These are phyloP conservation scores for Drosophila heteroneura DNA, from an alignment of 2,888 invertebrate species.

Conservation along the genomic window DNA sequence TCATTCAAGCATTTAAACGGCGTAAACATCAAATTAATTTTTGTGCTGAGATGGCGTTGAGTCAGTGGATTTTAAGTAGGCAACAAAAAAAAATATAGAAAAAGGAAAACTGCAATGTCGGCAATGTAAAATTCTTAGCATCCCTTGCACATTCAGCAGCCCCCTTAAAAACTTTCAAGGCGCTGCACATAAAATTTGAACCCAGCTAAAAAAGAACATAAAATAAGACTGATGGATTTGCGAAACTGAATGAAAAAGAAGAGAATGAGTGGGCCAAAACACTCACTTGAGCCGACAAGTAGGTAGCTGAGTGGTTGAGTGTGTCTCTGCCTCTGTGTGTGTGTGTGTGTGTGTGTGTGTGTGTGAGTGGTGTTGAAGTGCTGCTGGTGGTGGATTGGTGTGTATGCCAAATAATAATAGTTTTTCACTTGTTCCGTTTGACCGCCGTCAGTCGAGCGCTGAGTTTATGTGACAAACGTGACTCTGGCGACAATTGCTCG, in stretches of 20 bases:
- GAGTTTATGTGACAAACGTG: constrained; percentile 82
- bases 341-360: constrained; percentile 7
- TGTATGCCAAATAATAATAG: constrained; percentile 77
- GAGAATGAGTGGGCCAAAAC: constrained; percentile 28
- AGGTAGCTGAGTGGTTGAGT: constrained; percentile 47
- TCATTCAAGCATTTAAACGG: constrained; percentile 24
- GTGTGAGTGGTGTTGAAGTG: constrained; percentile 19
- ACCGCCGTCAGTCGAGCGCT: constrained; percentile 74
- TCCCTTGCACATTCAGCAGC: constrained; percentile 7
- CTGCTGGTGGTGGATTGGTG: constrained; percentile 24
- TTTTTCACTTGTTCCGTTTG: constrained; percentile 80
- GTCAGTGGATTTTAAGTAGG: constrained; percentile 14
- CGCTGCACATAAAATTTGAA: constrained; percentile 65
- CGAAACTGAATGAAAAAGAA: constrained; percentile 50
- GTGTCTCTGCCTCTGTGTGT: constrained; percentile 7
- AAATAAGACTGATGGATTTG: constrained; percentile 79
- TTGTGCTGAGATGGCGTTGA: constrained; percentile 47
- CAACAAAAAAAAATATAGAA: background rate
- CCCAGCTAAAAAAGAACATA: constrained; percentile 33
- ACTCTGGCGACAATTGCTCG: constrained; percentile 80
- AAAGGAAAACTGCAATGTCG: constrained; percentile 62
- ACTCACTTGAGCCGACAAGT: constrained; percentile 49
- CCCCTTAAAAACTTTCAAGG: constrained; percentile 27
- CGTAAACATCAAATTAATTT: constrained; percentile 63
- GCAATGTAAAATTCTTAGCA: constrained; percentile 40